Evolutionary conservation across 2,113 vertebrate genomes (phyloP), one percentile per base, ranked within the genome.

Genomic region (Rhabdomys dilectus): DNA sequence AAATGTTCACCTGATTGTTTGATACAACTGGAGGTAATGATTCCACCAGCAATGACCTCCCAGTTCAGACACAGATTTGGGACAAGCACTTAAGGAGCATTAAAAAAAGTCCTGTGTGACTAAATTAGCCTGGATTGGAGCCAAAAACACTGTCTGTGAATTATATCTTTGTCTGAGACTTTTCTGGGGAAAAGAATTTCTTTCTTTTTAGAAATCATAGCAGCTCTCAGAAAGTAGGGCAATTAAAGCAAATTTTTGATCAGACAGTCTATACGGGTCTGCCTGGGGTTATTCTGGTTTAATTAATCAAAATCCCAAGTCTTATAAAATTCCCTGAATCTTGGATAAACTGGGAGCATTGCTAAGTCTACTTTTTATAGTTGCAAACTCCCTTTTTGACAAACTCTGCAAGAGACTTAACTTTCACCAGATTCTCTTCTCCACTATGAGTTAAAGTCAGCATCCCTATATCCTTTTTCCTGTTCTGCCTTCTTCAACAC

Each of bases 61-160:
- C 77, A 64, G 93, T 85, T 84, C 93, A 94, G 91, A 94, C 60
- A 96, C 68, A 91, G 76, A 56, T 70, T 42, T 89, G 15, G 48
- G 77, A 91, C 70, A 97, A 94, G 4, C 86, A 87, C 68, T 92
- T 66, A 73, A 51, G 60, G 6, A 68, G 19, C 53, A 75, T 15
- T 7, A 21, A 76, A 86, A 96, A 86, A 96, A 95, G 68, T 76
- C 66, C 39, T 60, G 15, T 36, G 39, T 78, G 45, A 76, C 86
- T 94, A 82, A 93, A 88, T 81, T 48, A 89, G 60, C 42, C 62
- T 73, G 56, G 17, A 73, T 36, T 88, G 36, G 51, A 75, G 85
- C 16, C 42, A 82, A 92, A 97, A 94, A 48, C 19, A 42, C n/a
- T 88, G 9, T 45, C 34, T 89, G 94, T 77, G 17, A 91, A 86